phyloP scores from a whole-genome alignment of 2,797 vertebrate species.

The Sebastes hubbsi region DNA sequence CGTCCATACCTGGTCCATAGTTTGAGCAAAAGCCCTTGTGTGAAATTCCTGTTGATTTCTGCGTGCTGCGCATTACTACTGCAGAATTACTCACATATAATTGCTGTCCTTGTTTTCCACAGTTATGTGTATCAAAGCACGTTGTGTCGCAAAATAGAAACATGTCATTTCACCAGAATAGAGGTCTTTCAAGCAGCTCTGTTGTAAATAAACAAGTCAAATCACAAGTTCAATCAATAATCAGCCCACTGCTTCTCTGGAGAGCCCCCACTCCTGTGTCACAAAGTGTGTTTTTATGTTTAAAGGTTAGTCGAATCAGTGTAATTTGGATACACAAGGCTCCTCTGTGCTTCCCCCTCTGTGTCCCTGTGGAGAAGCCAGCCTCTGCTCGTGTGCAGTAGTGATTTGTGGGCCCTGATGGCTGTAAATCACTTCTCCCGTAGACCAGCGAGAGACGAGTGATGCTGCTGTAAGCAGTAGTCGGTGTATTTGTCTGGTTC shows the following conservation, averaged over 20 bases:
- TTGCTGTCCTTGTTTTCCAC: background rate
- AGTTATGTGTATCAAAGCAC: conserved; percentile 1
- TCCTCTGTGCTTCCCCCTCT: conserved; percentile 18
- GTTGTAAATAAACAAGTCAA: conserved; percentile 12
- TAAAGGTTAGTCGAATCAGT: conserved; percentile 39
- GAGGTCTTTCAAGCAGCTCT: background rate
- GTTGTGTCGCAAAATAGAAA: conserved; percentile 1
- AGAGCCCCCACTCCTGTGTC: conserved; percentile 1
- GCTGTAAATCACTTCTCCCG: conserved; percentile 65
- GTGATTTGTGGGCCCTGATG: conserved; percentile 33
- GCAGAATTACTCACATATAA: background rate
- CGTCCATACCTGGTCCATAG: background rate
- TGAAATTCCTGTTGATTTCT: background rate
- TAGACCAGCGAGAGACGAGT: conserved; percentile 47
- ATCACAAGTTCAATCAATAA: conserved; percentile 7
- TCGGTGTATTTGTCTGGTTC: conserved; percentile 62
- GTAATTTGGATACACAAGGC: conserved; percentile 37
- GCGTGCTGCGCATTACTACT: background rate
- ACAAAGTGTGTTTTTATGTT: conserved; percentile 18
- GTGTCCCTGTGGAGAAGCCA: conserved; percentile 23
- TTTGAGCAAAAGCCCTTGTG: background rate
- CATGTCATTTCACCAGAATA: background rate
- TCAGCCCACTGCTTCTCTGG: background rate
- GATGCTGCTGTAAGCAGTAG: conserved; percentile 68
- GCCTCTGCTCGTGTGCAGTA: conserved; percentile 46